Base-by-base conservation (phyloP, 2,113 vertebrate genomes). In the Phodopus roborovskii region DNA sequence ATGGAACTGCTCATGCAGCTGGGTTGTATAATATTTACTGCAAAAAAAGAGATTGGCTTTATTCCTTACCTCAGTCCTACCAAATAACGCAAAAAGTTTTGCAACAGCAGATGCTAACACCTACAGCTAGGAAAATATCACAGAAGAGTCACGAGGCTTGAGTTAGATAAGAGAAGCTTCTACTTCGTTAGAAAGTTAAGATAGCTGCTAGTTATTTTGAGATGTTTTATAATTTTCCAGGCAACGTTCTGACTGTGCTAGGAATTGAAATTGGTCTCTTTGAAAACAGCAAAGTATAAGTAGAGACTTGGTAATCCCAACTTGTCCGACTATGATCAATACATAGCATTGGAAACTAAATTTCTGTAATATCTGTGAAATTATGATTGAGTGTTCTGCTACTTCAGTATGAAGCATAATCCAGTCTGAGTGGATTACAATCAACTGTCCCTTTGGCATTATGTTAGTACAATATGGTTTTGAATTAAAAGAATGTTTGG, bases 191-290 rank as follows among this genome's bases (percentile, higher is more conserved):
- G 83, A 85, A 96, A 96, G 77, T 92, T 83, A 58, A 12, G 45
- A 95, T 75, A 89, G 62, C 77, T 93, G 42, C 58, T 94, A 48
- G 79, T 90, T 85, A 94, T 95, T 97, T 82, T 92, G 62, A 95
- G 90, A 70, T 75, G 74, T 90, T 96, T 97, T 96, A 20, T 94
- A 97, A 77, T 96, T 95, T 95, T 96, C 93, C 85, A 91, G 97
- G 92, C 93, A 90, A 92, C 64, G 50, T 7, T 86, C 66, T 94
- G 96, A 66, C 28, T 88, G 53, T 66, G 79, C 66, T 88, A n/a
- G 93, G 62, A 97, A 94, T 79, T 39, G 45, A 92, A 94, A 91
- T 20, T 81, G 78, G 26, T 16, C 84, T 33, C 75, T 95, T 81
- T 48, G 10, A 5, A 22, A 39, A 66, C 88, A 64, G 12, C 12